These are phyloP conservation scores for Synanthedon myopaeformis DNA, from an alignment of 2,888 invertebrate species.

Conservation along the genomic window DNA sequence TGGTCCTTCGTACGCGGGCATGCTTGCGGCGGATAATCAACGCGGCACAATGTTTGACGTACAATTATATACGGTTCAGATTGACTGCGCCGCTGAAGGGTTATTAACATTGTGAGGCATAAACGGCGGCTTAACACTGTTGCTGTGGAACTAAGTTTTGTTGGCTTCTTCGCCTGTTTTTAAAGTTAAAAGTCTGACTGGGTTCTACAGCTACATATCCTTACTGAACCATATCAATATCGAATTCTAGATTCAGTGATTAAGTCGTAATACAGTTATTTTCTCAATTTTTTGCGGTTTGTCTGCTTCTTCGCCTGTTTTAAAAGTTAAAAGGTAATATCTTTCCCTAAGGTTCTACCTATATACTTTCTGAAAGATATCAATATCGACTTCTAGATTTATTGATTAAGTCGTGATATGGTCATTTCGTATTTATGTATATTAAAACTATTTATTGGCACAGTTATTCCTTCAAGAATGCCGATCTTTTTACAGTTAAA, in stretches of 20 bases:
- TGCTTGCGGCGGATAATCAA: slow-evolving; percentile 1
- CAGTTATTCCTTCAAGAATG: too few relatives aligned
- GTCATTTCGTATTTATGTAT: background rate
- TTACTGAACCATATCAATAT: background rate
- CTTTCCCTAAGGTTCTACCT: background rate
- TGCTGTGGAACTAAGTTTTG: too few relatives aligned
- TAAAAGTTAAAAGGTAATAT: background rate
- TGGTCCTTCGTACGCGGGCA: background rate
- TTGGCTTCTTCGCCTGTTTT: too few relatives aligned
- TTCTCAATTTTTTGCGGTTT: too few relatives aligned
- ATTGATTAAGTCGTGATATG: background rate
- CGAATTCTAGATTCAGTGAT: background rate
- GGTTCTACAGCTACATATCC: background rate
- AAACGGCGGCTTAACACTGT: background rate
- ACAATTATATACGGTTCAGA: slow-evolving; percentile 19
- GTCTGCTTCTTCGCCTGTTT: too few relatives aligned
- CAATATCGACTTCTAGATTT: background rate
- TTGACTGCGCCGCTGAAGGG: slow-evolving; percentile 4
- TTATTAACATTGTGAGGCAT: background rate
- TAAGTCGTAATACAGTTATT: background rate
- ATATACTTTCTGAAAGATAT: background rate
- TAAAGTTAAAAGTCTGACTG: background rate
- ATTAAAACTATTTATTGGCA: too few relatives aligned
- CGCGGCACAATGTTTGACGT: slow-evolving; percentile 19
- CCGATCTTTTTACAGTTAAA: too few relatives aligned